These are phyloP conservation scores for Lepisosteus oculatus DNA, from an alignment of 2,113 vertebrate genomes.

Conservation along the genomic window DNA sequence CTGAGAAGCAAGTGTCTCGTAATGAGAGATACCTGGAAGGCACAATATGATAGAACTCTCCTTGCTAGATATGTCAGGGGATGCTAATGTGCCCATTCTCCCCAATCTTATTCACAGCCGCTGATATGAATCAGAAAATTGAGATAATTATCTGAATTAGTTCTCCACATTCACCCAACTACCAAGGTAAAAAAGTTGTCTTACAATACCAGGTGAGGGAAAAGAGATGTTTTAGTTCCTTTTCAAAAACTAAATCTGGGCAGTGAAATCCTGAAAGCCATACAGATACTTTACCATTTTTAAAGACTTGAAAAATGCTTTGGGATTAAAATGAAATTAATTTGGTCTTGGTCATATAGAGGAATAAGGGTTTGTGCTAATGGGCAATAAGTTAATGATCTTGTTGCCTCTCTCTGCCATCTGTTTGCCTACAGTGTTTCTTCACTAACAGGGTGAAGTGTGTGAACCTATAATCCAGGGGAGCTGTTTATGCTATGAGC, in stretches of 20 bases:
- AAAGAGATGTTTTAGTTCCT: constrained; percentile 32
- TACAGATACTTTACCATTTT: no score
- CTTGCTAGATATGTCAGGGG: constrained; percentile 29
- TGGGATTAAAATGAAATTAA: no score
- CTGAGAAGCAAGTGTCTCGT: constrained; percentile 1
- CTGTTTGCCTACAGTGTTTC: no score
- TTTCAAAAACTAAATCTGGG: constrained; percentile 10
- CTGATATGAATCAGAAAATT: constrained; percentile 48
- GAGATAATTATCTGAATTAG: constrained; percentile 67
- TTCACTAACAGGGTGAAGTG: no score
- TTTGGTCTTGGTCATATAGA: no score
- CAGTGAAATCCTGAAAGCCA: neutral
- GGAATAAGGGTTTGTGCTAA: no score
- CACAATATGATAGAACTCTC: neutral
- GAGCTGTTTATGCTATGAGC: no score
- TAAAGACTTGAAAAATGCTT: no score
- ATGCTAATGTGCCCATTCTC: constrained; percentile 53
- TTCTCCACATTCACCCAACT: constrained; percentile 53
- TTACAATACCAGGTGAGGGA: constrained; percentile 43
- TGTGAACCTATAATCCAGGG: no score
- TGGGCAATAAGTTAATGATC: no score
- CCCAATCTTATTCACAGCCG: constrained; percentile 49
- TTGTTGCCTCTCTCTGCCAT: no score
- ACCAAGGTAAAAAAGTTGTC: constrained; percentile 56
- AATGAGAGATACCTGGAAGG: constrained; percentile 4